Evolutionary conservation across 2,888 invertebrate species (phyloP).

Genomic region (Acanthacorydalis orientalis): DNA sequence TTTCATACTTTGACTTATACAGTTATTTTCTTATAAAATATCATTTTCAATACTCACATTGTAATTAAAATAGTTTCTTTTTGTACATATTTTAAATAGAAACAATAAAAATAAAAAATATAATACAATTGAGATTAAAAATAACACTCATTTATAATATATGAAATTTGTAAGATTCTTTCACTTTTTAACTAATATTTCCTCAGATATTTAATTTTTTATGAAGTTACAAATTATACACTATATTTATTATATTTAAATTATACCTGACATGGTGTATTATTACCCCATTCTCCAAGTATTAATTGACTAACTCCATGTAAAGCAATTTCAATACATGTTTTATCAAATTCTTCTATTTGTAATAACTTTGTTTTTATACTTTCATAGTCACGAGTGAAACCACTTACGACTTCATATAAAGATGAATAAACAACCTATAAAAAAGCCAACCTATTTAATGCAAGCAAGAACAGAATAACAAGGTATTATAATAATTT

Average conservation of each 20-base stretch:
- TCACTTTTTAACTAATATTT: no score
- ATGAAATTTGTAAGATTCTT: no score
- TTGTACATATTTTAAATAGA: no score
- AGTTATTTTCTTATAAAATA: no score
- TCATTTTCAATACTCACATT: no score
- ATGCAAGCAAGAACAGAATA: no score
- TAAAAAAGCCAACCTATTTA: not conserved
- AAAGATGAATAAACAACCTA: conserved; percentile 27
- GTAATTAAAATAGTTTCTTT: no score
- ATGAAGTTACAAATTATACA: not conserved
- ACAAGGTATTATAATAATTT: no score
- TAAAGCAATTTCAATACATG: conserved; percentile 64
- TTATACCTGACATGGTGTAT: conserved; percentile 62
- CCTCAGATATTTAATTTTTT: not conserved
- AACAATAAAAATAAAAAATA: no score
- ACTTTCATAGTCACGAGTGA: conserved; percentile 74
- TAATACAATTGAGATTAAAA: no score
- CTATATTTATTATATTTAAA: not conserved
- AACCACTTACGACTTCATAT: conserved; percentile 52
- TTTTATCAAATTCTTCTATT: conserved; percentile 73
- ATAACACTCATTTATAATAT: no score
- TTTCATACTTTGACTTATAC: no score
- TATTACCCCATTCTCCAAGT: conserved; percentile 77
- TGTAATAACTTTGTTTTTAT: conserved; percentile 59
- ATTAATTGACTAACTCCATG: conserved; percentile 64